These are phyloP conservation scores for Lampris incognitus DNA, from an alignment of 2,113 vertebrate species.

Conservation along the genomic window DNA sequence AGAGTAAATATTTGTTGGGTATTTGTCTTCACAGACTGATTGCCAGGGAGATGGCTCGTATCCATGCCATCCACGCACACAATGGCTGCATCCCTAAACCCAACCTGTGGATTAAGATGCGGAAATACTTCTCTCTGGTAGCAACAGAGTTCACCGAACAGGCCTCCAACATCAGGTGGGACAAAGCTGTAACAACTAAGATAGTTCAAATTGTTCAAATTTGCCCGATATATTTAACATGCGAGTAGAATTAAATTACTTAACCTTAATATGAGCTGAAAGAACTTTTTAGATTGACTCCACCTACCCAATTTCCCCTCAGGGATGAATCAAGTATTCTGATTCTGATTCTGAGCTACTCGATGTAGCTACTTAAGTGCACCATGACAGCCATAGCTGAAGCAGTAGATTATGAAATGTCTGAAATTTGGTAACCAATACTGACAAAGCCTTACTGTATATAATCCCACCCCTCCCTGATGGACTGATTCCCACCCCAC, in stretches of 20 bases:
- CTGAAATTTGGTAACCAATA: too few relatives aligned
- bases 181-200: neutral
- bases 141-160: constrained; percentile 89
- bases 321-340: too few relatives aligned
- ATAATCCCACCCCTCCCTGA: too few relatives aligned
- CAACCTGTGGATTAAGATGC: constrained; percentile 94
- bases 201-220: neutral
- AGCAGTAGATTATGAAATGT: too few relatives aligned
- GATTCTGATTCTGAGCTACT: too few relatives aligned
- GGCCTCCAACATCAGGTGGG: constrained; percentile 86
- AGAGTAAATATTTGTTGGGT: neutral
- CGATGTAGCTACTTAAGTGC: too few relatives aligned
- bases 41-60: constrained; percentile 93
- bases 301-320: neutral
- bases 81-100: constrained; percentile 95
- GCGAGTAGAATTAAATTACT: neutral
- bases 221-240: constrained; percentile 19
- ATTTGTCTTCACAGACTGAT: constrained; percentile 84
- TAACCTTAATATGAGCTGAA: constrained; percentile 1
- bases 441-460: too few relatives aligned
- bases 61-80: constrained; percentile 93
- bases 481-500: too few relatives aligned
- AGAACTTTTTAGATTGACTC: neutral
- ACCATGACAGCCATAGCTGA: too few relatives aligned
- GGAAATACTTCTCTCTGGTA: constrained; percentile 91